phyloP scores from a whole-genome alignment of 2,113 vertebrate genomes.

The Hippopotamus amphibius region DNA sequence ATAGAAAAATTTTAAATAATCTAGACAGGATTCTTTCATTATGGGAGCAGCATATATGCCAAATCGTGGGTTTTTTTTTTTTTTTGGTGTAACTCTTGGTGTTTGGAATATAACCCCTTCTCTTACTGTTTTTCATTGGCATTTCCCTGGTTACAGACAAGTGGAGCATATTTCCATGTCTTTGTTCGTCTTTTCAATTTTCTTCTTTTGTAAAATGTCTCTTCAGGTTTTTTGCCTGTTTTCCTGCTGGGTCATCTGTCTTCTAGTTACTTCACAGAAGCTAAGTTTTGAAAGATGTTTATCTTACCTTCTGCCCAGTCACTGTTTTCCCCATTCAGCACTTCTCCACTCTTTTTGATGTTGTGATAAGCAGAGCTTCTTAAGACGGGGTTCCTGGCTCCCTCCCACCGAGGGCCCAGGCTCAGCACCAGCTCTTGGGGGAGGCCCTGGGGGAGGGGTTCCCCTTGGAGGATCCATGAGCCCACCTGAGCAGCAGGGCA shows the following conservation, averaged over 20 bases:
- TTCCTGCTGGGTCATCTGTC: neutral
- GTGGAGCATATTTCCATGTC: neutral
- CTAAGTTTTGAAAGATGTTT: neutral
- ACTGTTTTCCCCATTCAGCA: neutral
- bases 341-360: neutral
- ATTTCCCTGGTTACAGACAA: fast-evolving
- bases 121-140: neutral
- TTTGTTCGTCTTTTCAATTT: neutral
- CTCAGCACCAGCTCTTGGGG: neutral
- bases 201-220: neutral
- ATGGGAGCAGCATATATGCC: too few species aligned
- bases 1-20: neutral
- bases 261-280: neutral
- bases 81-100: neutral
- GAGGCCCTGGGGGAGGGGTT: neutral
- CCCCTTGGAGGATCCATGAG: neutral
- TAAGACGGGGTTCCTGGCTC: neutral
- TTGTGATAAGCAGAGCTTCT: too few species aligned
- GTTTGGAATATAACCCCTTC: neutral
- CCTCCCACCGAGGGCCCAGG: neutral
- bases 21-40: neutral
- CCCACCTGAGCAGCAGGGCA: neutral
- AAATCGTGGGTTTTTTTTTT: neutral
- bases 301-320: neutral
- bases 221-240: too few species aligned